Conservation (phyloP, 2,113 vertebrate genomes). For the Candoia aspera region DNA sequence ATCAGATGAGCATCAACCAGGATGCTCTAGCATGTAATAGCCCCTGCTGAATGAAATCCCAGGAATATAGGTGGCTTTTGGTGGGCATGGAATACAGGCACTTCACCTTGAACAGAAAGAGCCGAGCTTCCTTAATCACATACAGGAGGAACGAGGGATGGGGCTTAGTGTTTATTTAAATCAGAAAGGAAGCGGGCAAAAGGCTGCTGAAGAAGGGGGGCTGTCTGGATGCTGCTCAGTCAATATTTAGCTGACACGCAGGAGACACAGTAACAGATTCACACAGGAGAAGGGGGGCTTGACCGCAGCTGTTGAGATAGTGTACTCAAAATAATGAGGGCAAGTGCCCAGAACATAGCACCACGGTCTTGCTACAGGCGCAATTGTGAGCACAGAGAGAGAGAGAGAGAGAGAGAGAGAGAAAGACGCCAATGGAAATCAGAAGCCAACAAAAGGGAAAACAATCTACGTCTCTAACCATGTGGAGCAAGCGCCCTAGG, state of each 20-base stretch:
- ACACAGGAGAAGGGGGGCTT: conserved; percentile 39
- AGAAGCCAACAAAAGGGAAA: conserved; percentile 68
- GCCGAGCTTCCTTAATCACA: conserved; percentile 69
- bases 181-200: conserved; percentile 29
- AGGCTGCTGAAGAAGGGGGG: conserved; percentile 41
- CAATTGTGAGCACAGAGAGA: conserved; percentile 57
- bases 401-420: conserved; percentile 51
- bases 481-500: conserved; percentile 71
- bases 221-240: conserved; percentile 43
- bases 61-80: conserved; percentile 48
- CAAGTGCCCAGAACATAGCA: conserved; percentile 60
- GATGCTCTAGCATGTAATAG: conserved; percentile 49
- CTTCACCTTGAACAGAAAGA: conserved; percentile 73
- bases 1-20: conserved; percentile 39
- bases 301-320: conserved; percentile 56
- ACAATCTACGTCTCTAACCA: conserved; percentile 72
- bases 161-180: conserved; percentile 68
- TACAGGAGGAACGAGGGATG: conserved; percentile 60
- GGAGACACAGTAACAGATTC: conserved; percentile 30
- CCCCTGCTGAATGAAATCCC: conserved; percentile 68
- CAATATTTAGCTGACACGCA: conserved; percentile 47
- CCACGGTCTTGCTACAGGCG: conserved; percentile 62
- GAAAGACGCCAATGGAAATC: conserved; percentile 50
- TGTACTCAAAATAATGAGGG: conserved; percentile 63
- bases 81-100: conserved; percentile 70